Percentiles rank a stretch among this genome's conserved stretches.
Conservation (phyloP, 2,888 invertebrate genomes). For the Asteroscopus sphinx region DNA sequence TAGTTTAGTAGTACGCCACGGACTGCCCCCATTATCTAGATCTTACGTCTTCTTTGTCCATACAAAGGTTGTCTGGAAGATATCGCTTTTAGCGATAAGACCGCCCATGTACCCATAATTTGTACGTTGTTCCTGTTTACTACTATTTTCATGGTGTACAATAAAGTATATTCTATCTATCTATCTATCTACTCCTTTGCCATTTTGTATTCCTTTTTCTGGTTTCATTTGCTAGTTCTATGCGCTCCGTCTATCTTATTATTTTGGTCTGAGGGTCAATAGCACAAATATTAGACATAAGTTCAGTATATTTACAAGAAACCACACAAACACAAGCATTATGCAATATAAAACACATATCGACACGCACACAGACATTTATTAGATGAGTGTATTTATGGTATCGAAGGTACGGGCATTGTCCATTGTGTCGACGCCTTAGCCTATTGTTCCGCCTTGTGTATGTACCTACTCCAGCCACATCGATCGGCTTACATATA, state of each 20-base stretch:
- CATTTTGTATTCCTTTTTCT: too few species aligned
- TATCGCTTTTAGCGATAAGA: too few species aligned
- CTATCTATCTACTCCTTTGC: too few species aligned
- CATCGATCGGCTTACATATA: constrained; percentile 77
- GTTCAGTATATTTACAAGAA: constrained; percentile 57
- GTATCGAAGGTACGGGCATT: constrained; percentile 82
- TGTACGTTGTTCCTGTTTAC: too few species aligned
- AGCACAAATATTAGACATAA: constrained; percentile 32
- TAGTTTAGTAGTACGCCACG: too few species aligned
- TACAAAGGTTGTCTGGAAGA: too few species aligned
- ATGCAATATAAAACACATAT: constrained; percentile 73
- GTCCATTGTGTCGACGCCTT: constrained; percentile 87
- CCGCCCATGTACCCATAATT: too few species aligned
- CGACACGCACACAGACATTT: constrained; percentile 75
- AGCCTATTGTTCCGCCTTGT: constrained; percentile 81
- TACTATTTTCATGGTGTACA: background rate
- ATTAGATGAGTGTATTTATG: constrained; percentile 82
- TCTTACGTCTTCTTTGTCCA: too few species aligned
- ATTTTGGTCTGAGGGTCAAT: constrained; percentile 21
- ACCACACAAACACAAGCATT: constrained; percentile 62
- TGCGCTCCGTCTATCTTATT: too few species aligned
- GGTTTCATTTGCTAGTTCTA: too few species aligned
- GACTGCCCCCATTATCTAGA: too few species aligned
- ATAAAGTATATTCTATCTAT: too few species aligned
- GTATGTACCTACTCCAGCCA: constrained; percentile 72